Evolutionary conservation across 1,140 invertebrate genomes (phyloP), one percentile per base, ranked within the genome.

Genomic region (Mactra quadrangularis): DNA sequence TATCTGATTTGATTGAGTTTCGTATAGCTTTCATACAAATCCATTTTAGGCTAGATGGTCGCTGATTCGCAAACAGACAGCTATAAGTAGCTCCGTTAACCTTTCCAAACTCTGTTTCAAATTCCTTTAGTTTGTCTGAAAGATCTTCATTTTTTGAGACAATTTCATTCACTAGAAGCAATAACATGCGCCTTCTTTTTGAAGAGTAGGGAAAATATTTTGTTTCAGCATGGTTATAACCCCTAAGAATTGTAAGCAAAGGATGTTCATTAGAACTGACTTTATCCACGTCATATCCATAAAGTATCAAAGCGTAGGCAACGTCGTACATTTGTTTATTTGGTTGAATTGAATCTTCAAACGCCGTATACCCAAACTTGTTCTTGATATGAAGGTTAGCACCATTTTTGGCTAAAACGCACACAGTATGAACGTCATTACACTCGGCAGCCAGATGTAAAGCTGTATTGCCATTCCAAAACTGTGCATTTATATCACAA

Each of bases 251-350:
- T 2, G 45, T 19, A 33, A 57, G 19, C 15, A 57, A 15, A 1
- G 35, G 33, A 15, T 25, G 27, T 19, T 25, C 4, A 17, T 33
- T 7, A n/a, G 59, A 9, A 0, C 9, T 25, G 3, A 52, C n/a
- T n/a, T 33, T 33, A 29, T 78, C 59, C 1, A 78, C 52, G 13
- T 66, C 60, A 31, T 57, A 78, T 17, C 75, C 75, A 45, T 78
- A 78, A 6, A 57, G 11, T 25, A 78, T 9, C 17, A 78, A 38
- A 66, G 45, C 9, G 13, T 25, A 31, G 13, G 75, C 75, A 53
- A 78, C 38, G 13, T 78, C 60, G 31, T 64, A 64, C n/a, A n/a
- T 35, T 31, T 57, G 55, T 60, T n/a, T 47, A 55, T 55, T 57
- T n/a, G 41, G 47, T 27, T 62, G 60, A 19, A 64, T 57, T 15